Percentiles rank a stretch among this genome's conserved stretches.
These are phyloP conservation scores for Limanda limanda DNA, from an alignment of 2,113 vertebrate genomes.

Conservation along the genomic window DNA sequence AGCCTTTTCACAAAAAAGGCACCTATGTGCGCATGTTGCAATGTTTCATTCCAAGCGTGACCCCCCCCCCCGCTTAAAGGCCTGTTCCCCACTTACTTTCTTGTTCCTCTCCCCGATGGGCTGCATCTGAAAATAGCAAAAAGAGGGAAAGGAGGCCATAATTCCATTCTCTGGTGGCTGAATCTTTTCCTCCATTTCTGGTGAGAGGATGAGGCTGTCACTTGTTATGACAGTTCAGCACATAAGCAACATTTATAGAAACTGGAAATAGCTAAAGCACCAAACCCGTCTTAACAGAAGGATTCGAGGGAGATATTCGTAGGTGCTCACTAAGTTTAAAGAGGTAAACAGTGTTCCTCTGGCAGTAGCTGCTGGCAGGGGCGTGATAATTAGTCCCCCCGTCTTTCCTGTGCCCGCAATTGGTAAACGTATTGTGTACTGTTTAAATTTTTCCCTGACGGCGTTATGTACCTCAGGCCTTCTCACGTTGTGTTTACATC, in stretches of 20 bases:
- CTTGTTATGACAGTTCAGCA: constrained; percentile 13
- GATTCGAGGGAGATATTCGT: not conserved
- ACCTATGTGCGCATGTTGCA: too few species aligned
- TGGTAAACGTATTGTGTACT: constrained; percentile 41
- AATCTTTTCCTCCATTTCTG: constrained; percentile 46
- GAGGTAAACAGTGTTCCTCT: not conserved
- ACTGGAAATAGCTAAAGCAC: constrained; percentile 14
- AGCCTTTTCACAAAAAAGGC: too few species aligned
- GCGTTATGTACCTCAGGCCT: constrained; percentile 55
- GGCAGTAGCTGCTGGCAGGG: not conserved
- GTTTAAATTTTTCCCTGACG: constrained; percentile 70
- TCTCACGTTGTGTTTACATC: constrained; percentile 64
- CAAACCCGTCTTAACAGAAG: not conserved
- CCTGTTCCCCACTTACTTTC: constrained; percentile 58
- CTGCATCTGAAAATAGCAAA: constrained; percentile 71
- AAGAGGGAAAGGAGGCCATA: constrained; percentile 57
- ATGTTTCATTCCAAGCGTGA: constrained; percentile 27
- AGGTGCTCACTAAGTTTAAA: not conserved
- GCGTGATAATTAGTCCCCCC: constrained; percentile 36
- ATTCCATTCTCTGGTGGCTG: constrained; percentile 55
- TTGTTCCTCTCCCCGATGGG: constrained; percentile 52
- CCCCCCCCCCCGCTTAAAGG: constrained; percentile 32
- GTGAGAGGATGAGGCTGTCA: constrained; percentile 27
- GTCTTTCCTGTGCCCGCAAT: constrained; percentile 27
- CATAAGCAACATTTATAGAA: constrained; percentile 4